Base-by-base conservation (phyloP, 1,140 invertebrate species). In the Conopomorpha cramerella region DNA sequence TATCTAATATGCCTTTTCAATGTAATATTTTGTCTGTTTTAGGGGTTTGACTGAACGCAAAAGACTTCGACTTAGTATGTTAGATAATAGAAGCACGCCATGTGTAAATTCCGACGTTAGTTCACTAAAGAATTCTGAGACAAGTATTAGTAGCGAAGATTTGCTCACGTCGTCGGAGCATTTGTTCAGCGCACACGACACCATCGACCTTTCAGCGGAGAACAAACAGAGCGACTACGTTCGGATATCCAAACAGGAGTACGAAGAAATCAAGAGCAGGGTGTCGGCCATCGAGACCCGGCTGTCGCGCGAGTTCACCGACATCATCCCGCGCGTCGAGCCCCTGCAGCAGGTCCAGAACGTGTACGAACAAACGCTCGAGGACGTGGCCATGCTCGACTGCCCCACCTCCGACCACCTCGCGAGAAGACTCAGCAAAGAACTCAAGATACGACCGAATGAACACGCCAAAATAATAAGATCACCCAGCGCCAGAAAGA, bases 401-500 rank as follows among this genome's bases (percentile, higher is more conserved):
- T 84, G 81, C 30, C 77, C 80, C 7, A 81, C 77, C 6, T 84
- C 86, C 0, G 87, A 91, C 52, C 82, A 88, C 42, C 64, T 91
- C 31, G 88, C 87, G 2, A 82, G 82, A 40, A 77, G 82, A 38
- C 61, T 91, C 16, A 86, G 85, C 43, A 83, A 83, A 46, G 87
- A 90, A 60, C 63, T 91, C 28, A 88, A 87, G 55, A 90, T 91
- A 35, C 74, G 88, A 31, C 74, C 72, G 16, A 86, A 83, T 25
- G 64, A 77, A 25, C 86, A 89, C 53, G 78, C 84, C 17, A 85
- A 86, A 60, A 82, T 90, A 11, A 89, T 90, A 45, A 72, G 89
- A 48, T 91, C 89, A 2, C 89, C 89, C 1, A 90, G 88, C 58
- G 88, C 88, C 14, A 78, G 89, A 19, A 90, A 89, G 79, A 91